Evolutionary conservation across 2,113 vertebrate genomes (phyloP), one percentile per base, ranked within the genome.

Genomic region (Turnix velox): DNA sequence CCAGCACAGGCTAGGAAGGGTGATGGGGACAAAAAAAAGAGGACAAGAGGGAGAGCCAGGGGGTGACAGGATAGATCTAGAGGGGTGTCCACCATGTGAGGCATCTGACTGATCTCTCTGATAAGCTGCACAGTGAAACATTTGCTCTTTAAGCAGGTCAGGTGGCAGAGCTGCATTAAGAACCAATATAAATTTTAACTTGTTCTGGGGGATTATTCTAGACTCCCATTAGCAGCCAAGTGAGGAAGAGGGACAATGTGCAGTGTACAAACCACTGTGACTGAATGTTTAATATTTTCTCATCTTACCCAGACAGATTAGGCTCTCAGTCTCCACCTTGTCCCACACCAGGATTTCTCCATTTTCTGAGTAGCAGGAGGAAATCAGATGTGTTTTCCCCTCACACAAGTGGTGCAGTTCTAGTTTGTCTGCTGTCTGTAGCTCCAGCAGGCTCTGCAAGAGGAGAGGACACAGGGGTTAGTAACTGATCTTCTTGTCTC

Each of bases 221-320:
- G 45, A 1, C 9, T 57, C 59, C 30, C 33, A 4, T 46, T 10
- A 65, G 81, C 62, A 84, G 72, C 65, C 51, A 71, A 14, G 2
- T 3, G 55, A 68, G 49, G 54, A 14, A 48, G 46, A 59, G 24
- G 52, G 15, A n/a, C 80, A 52, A 54, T 48, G 39, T 31, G 45
- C 15, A 3, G 1, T 5, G 35, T 51, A 12, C 66, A 28, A 5
- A 2, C n/a, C n/a, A 4, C 19, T 0, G 27, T 6, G 42, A 12
- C 28, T 27, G 14, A 42, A 51, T 30, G 35, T 27, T 65, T 28
- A 16, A 66, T 31, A 24, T n/a, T 48, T 65, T 66, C 40, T 65
- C 37, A 35, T 55, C 83, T 79, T 78, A 35, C 87, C 84, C 37
- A n/a, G 68, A 20, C 4, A 1, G 2, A 12, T 1, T 33, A 76